phyloP scores from a whole-genome alignment of 2,888 invertebrate species.

The Cryptus viduatorius region DNA sequence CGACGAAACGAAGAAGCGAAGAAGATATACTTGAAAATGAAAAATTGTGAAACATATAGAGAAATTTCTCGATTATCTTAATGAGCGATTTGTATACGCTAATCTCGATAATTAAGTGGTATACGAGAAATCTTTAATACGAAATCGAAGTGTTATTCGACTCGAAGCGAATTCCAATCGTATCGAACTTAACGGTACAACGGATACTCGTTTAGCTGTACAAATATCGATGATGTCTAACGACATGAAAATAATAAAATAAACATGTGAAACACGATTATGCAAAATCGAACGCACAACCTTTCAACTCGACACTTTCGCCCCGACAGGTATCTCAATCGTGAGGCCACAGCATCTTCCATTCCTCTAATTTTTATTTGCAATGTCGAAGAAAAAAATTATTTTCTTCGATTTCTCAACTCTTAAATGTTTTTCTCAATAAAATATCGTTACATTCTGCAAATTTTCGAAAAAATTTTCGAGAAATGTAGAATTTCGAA shows the following conservation, averaged over 20 bases:
- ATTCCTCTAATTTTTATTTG: too few species aligned
- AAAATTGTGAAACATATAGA: slow-evolving; percentile 20
- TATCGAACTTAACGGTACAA: slow-evolving; percentile 9
- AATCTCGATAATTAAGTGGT: slow-evolving; percentile 18
- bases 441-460: too few species aligned
- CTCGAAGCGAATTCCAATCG: slow-evolving; percentile 3
- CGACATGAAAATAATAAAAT: background rate
- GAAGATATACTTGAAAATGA: slow-evolving; percentile 21
- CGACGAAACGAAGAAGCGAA: slow-evolving; percentile 40
- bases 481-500: too few species aligned
- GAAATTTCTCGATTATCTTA: slow-evolving; percentile 29
- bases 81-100: slow-evolving; percentile 40
- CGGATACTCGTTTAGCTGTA: background rate
- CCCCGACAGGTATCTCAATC: background rate
- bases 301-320: background rate
- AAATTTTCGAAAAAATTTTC: too few species aligned
- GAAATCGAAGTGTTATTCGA: background rate
- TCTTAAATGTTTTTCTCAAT: too few species aligned
- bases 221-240: slow-evolving; percentile 9
- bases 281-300: background rate
- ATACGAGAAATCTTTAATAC: slow-evolving; percentile 24
- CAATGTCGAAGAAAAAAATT: too few species aligned
- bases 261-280: background rate
- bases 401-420: too few species aligned
- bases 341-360: background rate